Evolutionary conservation across 2,797 vertebrate genomes (phyloP).

Genomic region (Cephalopachus bancanus): DNA sequence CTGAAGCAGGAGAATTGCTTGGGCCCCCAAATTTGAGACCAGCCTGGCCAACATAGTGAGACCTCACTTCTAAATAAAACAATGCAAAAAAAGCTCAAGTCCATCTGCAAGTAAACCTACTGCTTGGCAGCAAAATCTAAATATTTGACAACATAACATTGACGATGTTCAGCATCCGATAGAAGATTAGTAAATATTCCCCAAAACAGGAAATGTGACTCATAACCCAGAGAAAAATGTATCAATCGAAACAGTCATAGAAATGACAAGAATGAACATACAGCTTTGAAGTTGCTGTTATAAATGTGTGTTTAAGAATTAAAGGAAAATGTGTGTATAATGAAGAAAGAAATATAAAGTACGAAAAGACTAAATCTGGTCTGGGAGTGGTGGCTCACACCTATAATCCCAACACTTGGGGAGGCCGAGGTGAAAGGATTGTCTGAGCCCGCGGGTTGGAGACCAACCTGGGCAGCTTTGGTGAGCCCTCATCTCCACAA

Average conservation of each 20-base stretch:
- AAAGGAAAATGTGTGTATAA: too few species aligned
- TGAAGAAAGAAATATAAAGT: too few species aligned
- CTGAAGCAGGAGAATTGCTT: background rate
- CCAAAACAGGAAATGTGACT: slow-evolving; percentile 4
- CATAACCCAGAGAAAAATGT: background rate
- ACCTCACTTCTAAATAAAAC: background rate
- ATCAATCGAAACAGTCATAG: background rate
- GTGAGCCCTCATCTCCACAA: background rate
- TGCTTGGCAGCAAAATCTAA: background rate
- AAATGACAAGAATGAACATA: background rate
- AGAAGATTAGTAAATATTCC: background rate
- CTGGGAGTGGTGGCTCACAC: background rate
- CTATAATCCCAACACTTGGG: background rate
- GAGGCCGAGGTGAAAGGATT: background rate
- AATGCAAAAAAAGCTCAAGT: background rate
- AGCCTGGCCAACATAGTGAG: background rate
- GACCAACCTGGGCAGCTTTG: background rate
- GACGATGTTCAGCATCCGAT: background rate
- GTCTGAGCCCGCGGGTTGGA: background rate
- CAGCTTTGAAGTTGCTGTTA: background rate
- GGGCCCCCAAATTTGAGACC: background rate
- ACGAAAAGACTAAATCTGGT: background rate
- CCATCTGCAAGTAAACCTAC: background rate
- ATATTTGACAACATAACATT: background rate
- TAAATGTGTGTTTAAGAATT: background rate